Evolutionary conservation across 2,797 vertebrate species (phyloP).

Genomic region (Parambassis ranga): DNA sequence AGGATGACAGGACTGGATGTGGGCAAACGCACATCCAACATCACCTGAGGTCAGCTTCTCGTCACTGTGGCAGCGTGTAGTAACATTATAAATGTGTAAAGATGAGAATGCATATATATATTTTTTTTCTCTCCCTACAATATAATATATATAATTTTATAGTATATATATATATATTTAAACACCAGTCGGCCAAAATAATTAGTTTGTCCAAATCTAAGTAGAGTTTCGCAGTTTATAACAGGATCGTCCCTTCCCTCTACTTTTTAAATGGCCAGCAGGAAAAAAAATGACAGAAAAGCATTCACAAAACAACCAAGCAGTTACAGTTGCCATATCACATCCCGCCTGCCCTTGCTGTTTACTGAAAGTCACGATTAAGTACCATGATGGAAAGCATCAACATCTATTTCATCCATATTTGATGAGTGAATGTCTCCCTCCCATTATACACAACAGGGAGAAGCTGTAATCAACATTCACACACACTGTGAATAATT

Average conservation of each 20-base stretch:
- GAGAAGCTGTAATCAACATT: constrained; percentile 72
- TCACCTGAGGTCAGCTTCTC: constrained; percentile 25
- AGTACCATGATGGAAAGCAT: constrained; percentile 61
- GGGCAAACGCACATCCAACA: not conserved
- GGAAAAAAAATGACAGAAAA: not conserved
- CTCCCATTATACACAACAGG: constrained; percentile 63
- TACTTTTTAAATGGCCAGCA: not conserved
- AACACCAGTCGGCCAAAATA: too few species aligned
- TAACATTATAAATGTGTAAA: not conserved
- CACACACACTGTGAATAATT: constrained; percentile 72
- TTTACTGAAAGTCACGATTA: constrained; percentile 67
- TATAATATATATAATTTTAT: too few species aligned
- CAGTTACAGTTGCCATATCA: constrained; percentile 30
- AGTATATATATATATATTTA: too few species aligned
- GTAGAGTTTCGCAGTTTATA: not conserved
- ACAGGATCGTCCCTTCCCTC: not conserved
- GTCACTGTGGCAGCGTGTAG: not conserved
- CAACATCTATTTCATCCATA: constrained; percentile 73
- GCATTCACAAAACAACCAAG: constrained; percentile 16
- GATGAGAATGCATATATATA: not conserved
- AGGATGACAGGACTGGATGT: constrained; percentile 11
- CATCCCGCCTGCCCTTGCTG: constrained; percentile 21
- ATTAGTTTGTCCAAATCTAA: too few species aligned
- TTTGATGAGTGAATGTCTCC: constrained; percentile 72
- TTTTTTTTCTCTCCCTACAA: not conserved